phyloP scores from a whole-genome alignment of 1,140 invertebrate species.

The Ylistrum balloti region DNA sequence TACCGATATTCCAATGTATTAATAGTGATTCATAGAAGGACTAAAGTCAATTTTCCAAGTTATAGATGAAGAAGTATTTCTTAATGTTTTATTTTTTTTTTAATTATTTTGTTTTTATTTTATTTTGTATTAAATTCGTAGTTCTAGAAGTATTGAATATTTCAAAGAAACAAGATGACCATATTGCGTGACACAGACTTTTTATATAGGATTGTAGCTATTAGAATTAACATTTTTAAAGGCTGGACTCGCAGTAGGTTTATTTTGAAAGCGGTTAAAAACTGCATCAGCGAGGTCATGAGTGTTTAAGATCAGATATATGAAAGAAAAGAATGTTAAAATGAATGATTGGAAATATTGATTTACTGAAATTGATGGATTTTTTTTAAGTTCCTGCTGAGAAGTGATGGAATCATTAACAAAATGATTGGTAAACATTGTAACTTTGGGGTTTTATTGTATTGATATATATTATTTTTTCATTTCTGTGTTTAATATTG shows the following conservation, averaged over 20 bases:
- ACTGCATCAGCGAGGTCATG: conserved; percentile 19
- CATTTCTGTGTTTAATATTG: conserved; percentile 28
- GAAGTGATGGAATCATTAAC: neutral
- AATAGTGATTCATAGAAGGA: no score
- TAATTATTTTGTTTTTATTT: neutral
- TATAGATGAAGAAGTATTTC: no score
- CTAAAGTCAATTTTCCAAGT: no score
- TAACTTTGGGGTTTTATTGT: conserved; percentile 16
- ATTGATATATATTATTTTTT: conserved; percentile 22
- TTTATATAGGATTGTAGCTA: neutral
- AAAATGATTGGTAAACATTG: conserved; percentile 29
- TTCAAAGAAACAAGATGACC: neutral
- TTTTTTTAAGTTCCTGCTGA: neutral
- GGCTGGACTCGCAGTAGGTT: neutral
- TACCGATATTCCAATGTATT: no score
- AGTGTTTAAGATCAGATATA: neutral
- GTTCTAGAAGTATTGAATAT: neutral
- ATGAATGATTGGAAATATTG: conserved; percentile 10
- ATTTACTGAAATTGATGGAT: neutral
- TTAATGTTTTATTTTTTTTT: no score
- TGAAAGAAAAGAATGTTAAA: neutral
- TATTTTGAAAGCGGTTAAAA: conserved; percentile 24
- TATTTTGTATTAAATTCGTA: no score
- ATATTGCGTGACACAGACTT: conserved; percentile 5
- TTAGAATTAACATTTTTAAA: conserved; percentile 32